Evolutionary conservation across 2,888 invertebrate species (phyloP), one percentile per base, ranked within the genome.

Genomic region (Heliconius charithonia): DNA sequence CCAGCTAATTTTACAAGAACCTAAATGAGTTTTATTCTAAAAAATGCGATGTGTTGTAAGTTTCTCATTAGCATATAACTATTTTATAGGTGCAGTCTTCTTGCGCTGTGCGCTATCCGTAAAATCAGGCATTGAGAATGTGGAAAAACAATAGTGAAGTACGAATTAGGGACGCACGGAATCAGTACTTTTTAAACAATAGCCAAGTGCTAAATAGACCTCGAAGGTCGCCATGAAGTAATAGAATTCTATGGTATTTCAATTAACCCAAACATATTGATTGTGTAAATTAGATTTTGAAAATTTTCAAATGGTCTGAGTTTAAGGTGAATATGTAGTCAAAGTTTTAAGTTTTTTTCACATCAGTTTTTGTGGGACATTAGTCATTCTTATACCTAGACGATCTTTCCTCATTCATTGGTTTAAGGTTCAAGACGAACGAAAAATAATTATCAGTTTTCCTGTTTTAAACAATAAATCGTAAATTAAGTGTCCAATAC

Each of bases 101-200:
- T 79, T 82, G 82, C 83, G 84, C 86, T 90, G 90, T 88, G 88
- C 89, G 90, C 84, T 86, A 86, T 79, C 90, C 91, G 90, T 91
- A 90, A 93, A 93, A 92, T 93, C 91, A 89, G 88, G 88, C 89
- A 88, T 83, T 85, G 76, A 81, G 85, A 84, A 85, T 86, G 86
- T 87, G 86, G 63, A 84, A 87, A 91, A 89, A 94, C 94, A 94
- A 93, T 94, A 85, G 91, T 78, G 86, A 84, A 86, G 88, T 87
- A 89, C 89, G 87, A 91, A 92, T 93, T 93, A 93, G 90, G 89
- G 91, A 89, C 79, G 82, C 79, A 80, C 90, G 88, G 90, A 91
- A 90, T 91, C 89, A 89, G 89, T 89, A 89, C 91, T 92, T 93
- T 91, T 87, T 89, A 84, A 92, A 94, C 93, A 94, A 94, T 94